phyloP scores from a whole-genome alignment of 1,140 invertebrate species.

The Pogonomyrmex californicus region DNA sequence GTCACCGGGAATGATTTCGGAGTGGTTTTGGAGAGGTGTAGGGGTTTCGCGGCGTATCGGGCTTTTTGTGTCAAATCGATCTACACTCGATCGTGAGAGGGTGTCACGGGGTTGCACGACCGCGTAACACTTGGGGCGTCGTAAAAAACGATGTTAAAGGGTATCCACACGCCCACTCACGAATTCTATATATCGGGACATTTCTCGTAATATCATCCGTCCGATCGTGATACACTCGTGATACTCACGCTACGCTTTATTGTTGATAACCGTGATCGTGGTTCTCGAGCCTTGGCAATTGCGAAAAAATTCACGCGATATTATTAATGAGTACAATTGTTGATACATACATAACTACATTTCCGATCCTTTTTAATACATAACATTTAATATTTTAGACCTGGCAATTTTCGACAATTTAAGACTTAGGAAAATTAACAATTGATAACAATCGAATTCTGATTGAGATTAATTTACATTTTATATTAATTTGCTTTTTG shows the following conservation, averaged over 20 bases:
- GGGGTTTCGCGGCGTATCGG: slow-evolving; percentile 62
- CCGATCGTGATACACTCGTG: background rate
- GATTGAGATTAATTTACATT: background rate
- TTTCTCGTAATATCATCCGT: slow-evolving; percentile 18
- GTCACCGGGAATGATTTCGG: slow-evolving; percentile 65
- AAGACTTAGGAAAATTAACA: background rate
- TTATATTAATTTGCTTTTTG: background rate
- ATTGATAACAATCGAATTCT: background rate
- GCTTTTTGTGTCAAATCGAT: slow-evolving; percentile 77
- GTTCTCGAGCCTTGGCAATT: background rate
- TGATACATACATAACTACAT: background rate
- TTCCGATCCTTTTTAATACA: background rate
- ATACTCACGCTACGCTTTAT: background rate
- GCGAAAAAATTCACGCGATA: background rate
- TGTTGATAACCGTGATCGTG: slow-evolving; percentile 22
- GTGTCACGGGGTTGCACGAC: slow-evolving; percentile 66
- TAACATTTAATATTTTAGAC: background rate
- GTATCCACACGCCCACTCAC: slow-evolving; percentile 57
- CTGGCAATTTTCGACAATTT: background rate
- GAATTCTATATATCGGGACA: slow-evolving; percentile 41
- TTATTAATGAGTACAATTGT: slow-evolving; percentile 1
- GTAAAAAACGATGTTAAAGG: slow-evolving; percentile 73
- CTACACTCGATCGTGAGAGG: slow-evolving; percentile 74
- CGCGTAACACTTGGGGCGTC: slow-evolving; percentile 72
- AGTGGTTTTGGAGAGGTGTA: slow-evolving; percentile 59